phyloP scores from a whole-genome alignment of 64 coral and sea anemone species.

The Actinia tenebrosa region DNA sequence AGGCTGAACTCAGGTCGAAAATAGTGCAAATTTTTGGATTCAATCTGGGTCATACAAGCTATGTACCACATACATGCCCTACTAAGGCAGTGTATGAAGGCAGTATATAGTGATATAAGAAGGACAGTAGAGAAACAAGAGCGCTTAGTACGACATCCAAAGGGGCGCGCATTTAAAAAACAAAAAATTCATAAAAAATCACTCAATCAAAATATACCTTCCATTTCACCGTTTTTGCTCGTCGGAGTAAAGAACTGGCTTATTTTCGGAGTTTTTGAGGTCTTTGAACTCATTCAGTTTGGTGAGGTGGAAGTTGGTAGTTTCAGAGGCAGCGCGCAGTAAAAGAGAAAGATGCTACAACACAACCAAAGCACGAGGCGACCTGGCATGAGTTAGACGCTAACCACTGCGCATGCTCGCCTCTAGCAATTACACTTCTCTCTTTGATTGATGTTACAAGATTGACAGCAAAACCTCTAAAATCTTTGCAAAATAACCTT shows the following conservation, averaged over 20 bases:
- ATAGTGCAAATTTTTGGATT: slow-evolving; percentile 25
- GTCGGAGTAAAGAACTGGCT: slow-evolving; percentile 32
- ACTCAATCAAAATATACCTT: slow-evolving; percentile 34
- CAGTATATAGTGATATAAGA: neutral
- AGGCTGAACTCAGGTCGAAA: slow-evolving; percentile 16
- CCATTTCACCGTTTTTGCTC: slow-evolving; percentile 50
- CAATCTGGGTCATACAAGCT: neutral
- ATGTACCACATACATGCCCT: slow-evolving; percentile 36
- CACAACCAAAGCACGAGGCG: slow-evolving; percentile 77
- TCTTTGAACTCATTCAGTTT: slow-evolving; percentile 38
- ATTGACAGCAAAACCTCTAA: slow-evolving; percentile 20
- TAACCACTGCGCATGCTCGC: slow-evolving; percentile 53
- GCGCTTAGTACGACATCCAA: slow-evolving; percentile 26
- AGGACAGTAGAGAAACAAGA: slow-evolving; percentile 63
- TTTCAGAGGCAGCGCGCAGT: slow-evolving; percentile 35
- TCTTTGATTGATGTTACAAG: slow-evolving; percentile 4
- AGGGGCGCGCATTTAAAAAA: slow-evolving; percentile 4
- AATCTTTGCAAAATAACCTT: slow-evolving; percentile 9
- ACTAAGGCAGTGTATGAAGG: slow-evolving; percentile 49
- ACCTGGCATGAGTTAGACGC: slow-evolving; percentile 36
- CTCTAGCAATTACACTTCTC: neutral
- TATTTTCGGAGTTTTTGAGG: slow-evolving; percentile 19
- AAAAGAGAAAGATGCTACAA: slow-evolving; percentile 63
- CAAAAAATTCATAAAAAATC: slow-evolving; percentile 16
- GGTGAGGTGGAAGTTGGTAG: neutral